phyloP scores from a whole-genome alignment of 2,113 vertebrate species.

The Carettochelys insculpta region DNA sequence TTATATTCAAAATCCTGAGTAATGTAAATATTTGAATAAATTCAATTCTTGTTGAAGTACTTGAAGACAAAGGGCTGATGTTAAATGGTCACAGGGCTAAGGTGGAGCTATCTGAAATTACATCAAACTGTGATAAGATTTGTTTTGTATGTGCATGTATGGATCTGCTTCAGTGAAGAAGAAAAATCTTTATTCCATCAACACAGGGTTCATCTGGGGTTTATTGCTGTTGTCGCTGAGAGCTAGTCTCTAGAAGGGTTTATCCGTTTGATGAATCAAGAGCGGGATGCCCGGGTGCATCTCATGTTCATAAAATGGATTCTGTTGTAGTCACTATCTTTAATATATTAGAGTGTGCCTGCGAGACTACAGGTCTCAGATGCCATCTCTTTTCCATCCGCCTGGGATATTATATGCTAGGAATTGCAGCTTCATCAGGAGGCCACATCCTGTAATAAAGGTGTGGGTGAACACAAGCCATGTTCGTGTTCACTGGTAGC shows the following conservation, averaged over 20 bases:
- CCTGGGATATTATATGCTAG: not conserved
- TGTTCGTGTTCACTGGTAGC: not conserved
- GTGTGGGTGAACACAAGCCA: not conserved
- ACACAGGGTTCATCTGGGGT: not conserved
- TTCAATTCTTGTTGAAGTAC: not conserved
- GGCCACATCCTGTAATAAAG: not conserved
- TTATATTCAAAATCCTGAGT: not conserved
- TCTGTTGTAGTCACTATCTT: not conserved
- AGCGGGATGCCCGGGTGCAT: not conserved
- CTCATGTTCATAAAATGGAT: not conserved
- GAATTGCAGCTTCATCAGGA: not conserved
- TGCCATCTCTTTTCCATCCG: not conserved
- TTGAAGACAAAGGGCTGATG: not conserved
- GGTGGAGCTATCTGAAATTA: not conserved
- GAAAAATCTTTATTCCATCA: not conserved
- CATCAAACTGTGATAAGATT: not conserved
- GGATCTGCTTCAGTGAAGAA: not conserved
- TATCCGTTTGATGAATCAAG: not conserved
- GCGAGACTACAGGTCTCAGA: slow-evolving; percentile 1
- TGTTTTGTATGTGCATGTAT: not conserved
- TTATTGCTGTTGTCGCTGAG: slow-evolving; percentile 14
- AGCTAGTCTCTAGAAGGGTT: not conserved
- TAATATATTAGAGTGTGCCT: not conserved
- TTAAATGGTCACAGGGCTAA: not conserved
- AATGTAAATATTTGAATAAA: not conserved